Conservation (phyloP, 2,113 vertebrate genomes). For the Lethenteron camtschaticum region DNA sequence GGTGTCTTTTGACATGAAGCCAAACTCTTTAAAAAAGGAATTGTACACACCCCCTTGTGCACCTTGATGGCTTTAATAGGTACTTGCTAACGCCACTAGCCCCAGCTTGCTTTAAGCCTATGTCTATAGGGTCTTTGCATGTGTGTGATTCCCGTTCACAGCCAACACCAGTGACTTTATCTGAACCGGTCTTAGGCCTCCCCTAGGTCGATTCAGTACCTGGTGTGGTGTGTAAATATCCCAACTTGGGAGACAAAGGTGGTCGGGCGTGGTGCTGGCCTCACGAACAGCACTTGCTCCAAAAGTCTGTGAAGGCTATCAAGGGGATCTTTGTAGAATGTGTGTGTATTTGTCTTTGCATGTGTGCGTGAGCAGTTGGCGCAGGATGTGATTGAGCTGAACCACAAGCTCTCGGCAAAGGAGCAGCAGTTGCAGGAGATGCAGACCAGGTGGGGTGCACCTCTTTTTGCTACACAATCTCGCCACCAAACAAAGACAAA, state of each 20-base stretch:
- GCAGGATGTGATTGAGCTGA: constrained; percentile 77
- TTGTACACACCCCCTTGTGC: too few species aligned
- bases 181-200: background rate
- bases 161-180: background rate
- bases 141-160: too few species aligned
- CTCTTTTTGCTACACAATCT: too few species aligned
- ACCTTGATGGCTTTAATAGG: too few species aligned
- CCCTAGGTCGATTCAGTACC: background rate
- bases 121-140: too few species aligned
- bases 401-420: constrained; percentile 79
- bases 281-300: background rate
- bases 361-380: constrained; percentile 34
- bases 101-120: too few species aligned
- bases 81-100: too few species aligned
- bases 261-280: background rate
- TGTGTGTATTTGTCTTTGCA: background rate
- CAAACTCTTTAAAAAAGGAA: too few species aligned
- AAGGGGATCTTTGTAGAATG: background rate
- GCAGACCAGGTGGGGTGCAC: constrained; percentile 51
- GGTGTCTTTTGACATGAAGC: too few species aligned
- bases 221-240: background rate
- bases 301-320: background rate
- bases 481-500: too few species aligned
- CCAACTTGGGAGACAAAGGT: background rate
- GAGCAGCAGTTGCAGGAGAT: constrained; percentile 81